Evolutionary conservation across 2,113 vertebrate species (phyloP).

Genomic region (Cephalopholis sonnerati): DNA sequence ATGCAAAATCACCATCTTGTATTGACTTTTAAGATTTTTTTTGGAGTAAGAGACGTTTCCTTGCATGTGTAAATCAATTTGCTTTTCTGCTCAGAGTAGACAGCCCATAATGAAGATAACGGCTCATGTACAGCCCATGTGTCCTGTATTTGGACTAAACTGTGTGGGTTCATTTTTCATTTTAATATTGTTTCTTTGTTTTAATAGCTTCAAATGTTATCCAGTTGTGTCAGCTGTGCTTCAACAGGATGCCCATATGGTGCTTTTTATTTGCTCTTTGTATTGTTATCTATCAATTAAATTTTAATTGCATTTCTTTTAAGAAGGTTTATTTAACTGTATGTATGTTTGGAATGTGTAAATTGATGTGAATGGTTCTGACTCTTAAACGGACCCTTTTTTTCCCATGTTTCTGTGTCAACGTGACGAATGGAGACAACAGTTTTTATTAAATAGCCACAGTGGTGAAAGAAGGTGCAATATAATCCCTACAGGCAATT

Average conservation of each 20-base stretch:
- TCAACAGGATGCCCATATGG: neutral
- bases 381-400: neutral
- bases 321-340: neutral
- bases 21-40: neutral
- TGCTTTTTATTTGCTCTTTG: constrained; percentile 11
- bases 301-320: constrained; percentile 39
- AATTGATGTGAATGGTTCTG: constrained; percentile 1
- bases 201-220: constrained; percentile 9
- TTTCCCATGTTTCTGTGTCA: too few species aligned
- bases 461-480: too few species aligned
- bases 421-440: too few species aligned
- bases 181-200: constrained; percentile 4
- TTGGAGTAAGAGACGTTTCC: neutral
- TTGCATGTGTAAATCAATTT: neutral
- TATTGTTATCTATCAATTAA: neutral
- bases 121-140: neutral
- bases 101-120: neutral
- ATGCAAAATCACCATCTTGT: neutral
- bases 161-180: neutral
- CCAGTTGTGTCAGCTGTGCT: neutral
- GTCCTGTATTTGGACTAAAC: neutral
- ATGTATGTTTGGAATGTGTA: neutral
- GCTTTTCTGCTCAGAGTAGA: neutral
- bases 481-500: too few species aligned
- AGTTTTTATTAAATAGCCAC: too few species aligned